These are phyloP conservation scores for Drosophila arizonae DNA, from an alignment of 1,140 invertebrate species.

Conservation along the genomic window DNA sequence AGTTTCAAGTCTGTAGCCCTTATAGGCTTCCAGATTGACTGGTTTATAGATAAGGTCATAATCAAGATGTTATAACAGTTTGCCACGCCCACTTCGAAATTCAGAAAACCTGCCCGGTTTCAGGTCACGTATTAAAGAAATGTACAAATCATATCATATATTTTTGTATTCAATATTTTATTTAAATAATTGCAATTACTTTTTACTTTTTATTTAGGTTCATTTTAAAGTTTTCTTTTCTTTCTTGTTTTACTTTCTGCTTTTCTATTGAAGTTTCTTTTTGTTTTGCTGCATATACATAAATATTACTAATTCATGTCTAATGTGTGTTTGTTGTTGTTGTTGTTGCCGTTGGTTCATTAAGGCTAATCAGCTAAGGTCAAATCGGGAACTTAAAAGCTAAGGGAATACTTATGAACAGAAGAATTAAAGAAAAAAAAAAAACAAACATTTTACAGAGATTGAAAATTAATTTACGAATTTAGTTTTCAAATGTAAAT, in stretches of 20 bases:
- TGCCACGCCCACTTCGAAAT: not conserved
- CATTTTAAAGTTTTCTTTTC: conserved; percentile 35
- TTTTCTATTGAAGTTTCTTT: conserved; percentile 19
- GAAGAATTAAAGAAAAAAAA: conserved; percentile 15
- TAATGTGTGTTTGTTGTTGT: conserved; percentile 40
- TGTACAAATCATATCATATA: not conserved
- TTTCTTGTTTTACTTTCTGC: conserved; percentile 15
- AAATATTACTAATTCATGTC: conserved; percentile 42
- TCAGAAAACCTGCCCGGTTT: not conserved
- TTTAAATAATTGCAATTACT: conserved; percentile 74
- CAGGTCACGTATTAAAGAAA: not conserved
- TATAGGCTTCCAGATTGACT: too few relatives aligned
- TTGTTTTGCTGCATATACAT: conserved; percentile 32
- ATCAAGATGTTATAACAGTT: too few relatives aligned
- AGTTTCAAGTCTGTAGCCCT: too few relatives aligned
- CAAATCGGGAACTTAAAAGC: conserved; percentile 48
- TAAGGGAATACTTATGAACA: conserved; percentile 68
- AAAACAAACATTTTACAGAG: not conserved
- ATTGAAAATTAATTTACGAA: conserved; percentile 3
- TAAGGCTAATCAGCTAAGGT: conserved; percentile 49
- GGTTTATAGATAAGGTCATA: too few relatives aligned
- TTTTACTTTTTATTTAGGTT: conserved; percentile 50
- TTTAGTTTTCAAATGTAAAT: conserved; percentile 42
- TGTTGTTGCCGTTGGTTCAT: conserved; percentile 38
- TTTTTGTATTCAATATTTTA: conserved; percentile 75